Evolutionary conservation across 2,113 vertebrate genomes (phyloP).

Genomic region (Nipponia nippon): DNA sequence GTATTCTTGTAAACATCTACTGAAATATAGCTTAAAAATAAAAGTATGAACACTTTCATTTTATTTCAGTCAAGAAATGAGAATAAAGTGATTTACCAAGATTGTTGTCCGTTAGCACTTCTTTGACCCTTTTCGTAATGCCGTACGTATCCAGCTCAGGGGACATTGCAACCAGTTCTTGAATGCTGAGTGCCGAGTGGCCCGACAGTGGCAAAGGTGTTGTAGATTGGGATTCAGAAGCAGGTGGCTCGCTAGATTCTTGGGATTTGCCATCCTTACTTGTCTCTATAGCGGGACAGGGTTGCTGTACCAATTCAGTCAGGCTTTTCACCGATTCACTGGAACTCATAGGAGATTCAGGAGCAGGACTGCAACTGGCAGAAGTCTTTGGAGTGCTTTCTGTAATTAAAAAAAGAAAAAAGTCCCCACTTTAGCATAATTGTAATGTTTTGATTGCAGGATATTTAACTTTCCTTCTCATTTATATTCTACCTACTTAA

Average conservation of each 20-base stretch:
- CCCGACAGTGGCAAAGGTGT: slow-evolving; percentile 84
- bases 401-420: slow-evolving; percentile 56
- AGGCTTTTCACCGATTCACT: slow-evolving; percentile 91
- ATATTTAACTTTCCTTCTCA: slow-evolving; percentile 32
- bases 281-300: slow-evolving; percentile 81
- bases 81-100: slow-evolving; percentile 80
- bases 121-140: slow-evolving; percentile 96
- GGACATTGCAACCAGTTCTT: slow-evolving; percentile 92
- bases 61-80: background rate
- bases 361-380: slow-evolving; percentile 93
- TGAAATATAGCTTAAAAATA: background rate
- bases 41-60: background rate
- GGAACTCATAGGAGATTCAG: slow-evolving; percentile 92
- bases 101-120: slow-evolving; percentile 95
- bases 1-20: background rate
- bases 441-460: slow-evolving; percentile 38
- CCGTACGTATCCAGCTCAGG: slow-evolving; percentile 93
- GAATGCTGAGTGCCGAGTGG: slow-evolving; percentile 89
- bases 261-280: slow-evolving; percentile 78
- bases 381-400: slow-evolving; percentile 96
- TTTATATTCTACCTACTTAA: slow-evolving; percentile 25
- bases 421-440: slow-evolving; percentile 19
- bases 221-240: slow-evolving; percentile 81
- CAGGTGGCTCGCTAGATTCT: slow-evolving; percentile 74
- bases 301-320: slow-evolving; percentile 82